Evolutionary conservation across 1,140 invertebrate species (phyloP).

Genomic region (Rhagoletis zephyria): DNA sequence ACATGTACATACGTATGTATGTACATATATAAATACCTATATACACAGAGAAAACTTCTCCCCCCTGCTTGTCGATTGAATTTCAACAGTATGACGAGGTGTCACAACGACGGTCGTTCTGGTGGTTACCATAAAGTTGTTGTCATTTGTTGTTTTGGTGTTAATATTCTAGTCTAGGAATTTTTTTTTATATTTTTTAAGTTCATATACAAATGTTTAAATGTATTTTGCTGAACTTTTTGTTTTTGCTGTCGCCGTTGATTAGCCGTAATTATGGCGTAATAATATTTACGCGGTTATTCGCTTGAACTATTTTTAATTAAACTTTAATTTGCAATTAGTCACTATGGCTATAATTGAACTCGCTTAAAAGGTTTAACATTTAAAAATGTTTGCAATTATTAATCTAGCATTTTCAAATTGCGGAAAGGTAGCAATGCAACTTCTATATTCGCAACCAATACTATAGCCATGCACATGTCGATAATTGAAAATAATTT

Average conservation of each 20-base stretch:
- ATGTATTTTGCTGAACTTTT: slow-evolving; percentile 17
- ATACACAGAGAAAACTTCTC: not conserved
- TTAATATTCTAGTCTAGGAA: not conserved
- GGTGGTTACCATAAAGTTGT: not conserved
- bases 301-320: slow-evolving; percentile 46
- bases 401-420: slow-evolving; percentile 8
- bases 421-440: not conserved
- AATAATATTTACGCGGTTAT: slow-evolving; percentile 44
- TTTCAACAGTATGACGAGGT: not conserved
- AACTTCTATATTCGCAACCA: too few species aligned
- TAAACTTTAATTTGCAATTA: slow-evolving; percentile 48
- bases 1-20: too few species aligned
- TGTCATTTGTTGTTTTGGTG: not conserved
- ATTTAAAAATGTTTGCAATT: slow-evolving; percentile 22
- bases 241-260: slow-evolving; percentile 22
- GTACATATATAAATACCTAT: not conserved
- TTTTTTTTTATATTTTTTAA: slow-evolving; percentile 27
- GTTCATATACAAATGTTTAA: not conserved
- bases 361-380: slow-evolving; percentile 25
- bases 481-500: too few species aligned
- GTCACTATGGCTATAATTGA: slow-evolving; percentile 40
- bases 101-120: not conserved
- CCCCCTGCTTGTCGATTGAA: not conserved
- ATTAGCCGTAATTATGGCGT: slow-evolving; percentile 36
- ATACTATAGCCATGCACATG: too few species aligned